phyloP scores from a whole-genome alignment of 2,888 invertebrate species.

The Fabriciana adippe region DNA sequence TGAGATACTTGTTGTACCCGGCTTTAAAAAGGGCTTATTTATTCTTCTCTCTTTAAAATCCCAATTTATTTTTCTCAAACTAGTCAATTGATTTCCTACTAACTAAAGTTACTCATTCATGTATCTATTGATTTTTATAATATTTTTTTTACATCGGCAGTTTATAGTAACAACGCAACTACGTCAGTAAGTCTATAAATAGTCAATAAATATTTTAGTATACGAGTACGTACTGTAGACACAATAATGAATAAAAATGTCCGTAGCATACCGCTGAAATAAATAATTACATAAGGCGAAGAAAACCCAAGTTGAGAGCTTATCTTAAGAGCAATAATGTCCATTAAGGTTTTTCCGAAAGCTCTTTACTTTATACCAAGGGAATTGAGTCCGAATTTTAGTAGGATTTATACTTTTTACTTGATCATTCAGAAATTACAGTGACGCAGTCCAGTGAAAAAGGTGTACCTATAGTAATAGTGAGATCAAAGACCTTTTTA shows the following conservation, averaged over 20 bases:
- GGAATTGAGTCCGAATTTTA: slow-evolving; percentile 12
- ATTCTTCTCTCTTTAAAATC: too few species aligned
- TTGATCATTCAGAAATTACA: slow-evolving; percentile 6
- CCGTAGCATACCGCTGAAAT: not conserved
- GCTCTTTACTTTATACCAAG: slow-evolving; percentile 8
- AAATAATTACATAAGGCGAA: slow-evolving; percentile 22
- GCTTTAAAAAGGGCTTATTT: too few species aligned
- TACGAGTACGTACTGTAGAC: not conserved
- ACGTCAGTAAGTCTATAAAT: too few species aligned
- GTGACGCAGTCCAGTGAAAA: not conserved
- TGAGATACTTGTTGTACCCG: too few species aligned
- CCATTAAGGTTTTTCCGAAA: slow-evolving; percentile 17
- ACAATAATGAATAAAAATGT: not conserved
- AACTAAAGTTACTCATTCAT: too few species aligned
- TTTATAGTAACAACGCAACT: too few species aligned
- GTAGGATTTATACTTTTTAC: slow-evolving; percentile 18
- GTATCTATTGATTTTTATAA: too few species aligned
- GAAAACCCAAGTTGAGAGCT: slow-evolving; percentile 19
- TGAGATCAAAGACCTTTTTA: not conserved
- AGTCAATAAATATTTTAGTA: not conserved
- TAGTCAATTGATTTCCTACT: too few species aligned
- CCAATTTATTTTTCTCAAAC: too few species aligned
- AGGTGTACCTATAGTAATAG: not conserved
- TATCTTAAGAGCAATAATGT: slow-evolving; percentile 23
- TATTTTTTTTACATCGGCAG: too few species aligned